phyloP scores from a whole-genome alignment of 1,140 invertebrate species.

The Bombus picipes region DNA sequence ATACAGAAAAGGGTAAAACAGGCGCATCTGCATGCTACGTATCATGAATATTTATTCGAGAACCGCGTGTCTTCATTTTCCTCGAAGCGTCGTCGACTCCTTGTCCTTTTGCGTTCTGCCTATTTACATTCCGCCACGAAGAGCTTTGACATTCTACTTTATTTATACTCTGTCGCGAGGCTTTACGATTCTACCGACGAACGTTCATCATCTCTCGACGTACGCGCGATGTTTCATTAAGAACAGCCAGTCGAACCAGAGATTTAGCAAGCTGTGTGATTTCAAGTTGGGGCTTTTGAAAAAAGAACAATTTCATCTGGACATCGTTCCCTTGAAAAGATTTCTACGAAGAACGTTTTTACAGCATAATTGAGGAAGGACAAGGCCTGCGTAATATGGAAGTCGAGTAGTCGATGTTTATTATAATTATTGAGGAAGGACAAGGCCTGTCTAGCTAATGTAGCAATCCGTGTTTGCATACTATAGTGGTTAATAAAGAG shows the following conservation, averaged over 20 bases:
- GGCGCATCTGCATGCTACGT: conserved; percentile 18
- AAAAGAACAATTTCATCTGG: not conserved
- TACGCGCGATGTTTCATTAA: conserved; percentile 10
- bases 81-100: not conserved
- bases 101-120: not conserved
- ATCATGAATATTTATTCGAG: conserved; percentile 33
- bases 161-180: conserved; percentile 5
- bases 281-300: not conserved
- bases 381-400: not conserved
- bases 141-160: conserved; percentile 24
- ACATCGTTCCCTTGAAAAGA: not conserved
- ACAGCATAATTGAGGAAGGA: not conserved
- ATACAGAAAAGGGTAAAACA: conserved; percentile 27
- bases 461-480: not conserved
- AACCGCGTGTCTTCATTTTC: conserved; percentile 21
- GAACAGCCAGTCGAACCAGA: not conserved
- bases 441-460: too few relatives aligned
- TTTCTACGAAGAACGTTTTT: not conserved
- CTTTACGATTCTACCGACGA: not conserved
- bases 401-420: not conserved
- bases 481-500: not conserved
- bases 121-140: conserved; percentile 12
- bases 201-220: conserved; percentile 9
- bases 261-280: not conserved
- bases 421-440: not conserved